These are phyloP conservation scores for Formica exsecta DNA, from an alignment of 1,140 invertebrate genomes.

Conservation along the genomic window DNA sequence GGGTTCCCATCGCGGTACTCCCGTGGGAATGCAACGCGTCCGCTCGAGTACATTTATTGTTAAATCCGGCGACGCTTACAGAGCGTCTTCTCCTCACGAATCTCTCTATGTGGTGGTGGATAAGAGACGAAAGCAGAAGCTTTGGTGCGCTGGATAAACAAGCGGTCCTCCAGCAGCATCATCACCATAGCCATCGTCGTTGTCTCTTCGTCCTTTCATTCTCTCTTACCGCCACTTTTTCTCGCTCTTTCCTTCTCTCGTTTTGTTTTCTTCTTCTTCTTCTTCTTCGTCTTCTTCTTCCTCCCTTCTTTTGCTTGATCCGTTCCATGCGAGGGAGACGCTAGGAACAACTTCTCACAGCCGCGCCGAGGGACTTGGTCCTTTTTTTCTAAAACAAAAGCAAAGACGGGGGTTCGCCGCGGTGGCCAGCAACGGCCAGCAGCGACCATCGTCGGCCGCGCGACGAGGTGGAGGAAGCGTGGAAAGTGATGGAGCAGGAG, in stretches of 20 bases:
- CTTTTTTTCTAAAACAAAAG: conserved; percentile 82
- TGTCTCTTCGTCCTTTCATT: conserved; percentile 38
- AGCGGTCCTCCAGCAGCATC: conserved; percentile 60
- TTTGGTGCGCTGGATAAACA: conserved; percentile 72
- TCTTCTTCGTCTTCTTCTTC: conserved; percentile 46
- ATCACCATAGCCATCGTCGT: conserved; percentile 41
- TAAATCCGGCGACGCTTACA: conserved; percentile 61
- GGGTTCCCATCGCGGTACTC: conserved; percentile 65
- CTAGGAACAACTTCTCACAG: conserved; percentile 81
- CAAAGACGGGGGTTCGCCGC: conserved; percentile 71
- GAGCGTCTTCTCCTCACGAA: conserved; percentile 47
- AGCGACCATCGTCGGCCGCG: conserved; percentile 52
- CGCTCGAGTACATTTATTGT: conserved; percentile 59
- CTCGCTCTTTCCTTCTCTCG: conserved; percentile 46
- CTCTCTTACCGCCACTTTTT: conserved; percentile 46
- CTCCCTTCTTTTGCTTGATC: conserved; percentile 63
- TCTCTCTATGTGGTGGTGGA: conserved; percentile 50
- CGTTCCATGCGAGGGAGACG: conserved; percentile 68
- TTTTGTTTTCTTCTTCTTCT: conserved; percentile 40
- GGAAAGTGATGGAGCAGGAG: conserved; percentile 44
- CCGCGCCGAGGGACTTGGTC: conserved; percentile 73
- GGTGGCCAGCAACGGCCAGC: conserved; percentile 62
- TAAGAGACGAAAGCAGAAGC: conserved; percentile 73
- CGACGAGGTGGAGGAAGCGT: conserved; percentile 69
- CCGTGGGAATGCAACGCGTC: conserved; percentile 71